Base-by-base conservation (phyloP, 2,797 vertebrate genomes). In the Lacerta viridis region DNA sequence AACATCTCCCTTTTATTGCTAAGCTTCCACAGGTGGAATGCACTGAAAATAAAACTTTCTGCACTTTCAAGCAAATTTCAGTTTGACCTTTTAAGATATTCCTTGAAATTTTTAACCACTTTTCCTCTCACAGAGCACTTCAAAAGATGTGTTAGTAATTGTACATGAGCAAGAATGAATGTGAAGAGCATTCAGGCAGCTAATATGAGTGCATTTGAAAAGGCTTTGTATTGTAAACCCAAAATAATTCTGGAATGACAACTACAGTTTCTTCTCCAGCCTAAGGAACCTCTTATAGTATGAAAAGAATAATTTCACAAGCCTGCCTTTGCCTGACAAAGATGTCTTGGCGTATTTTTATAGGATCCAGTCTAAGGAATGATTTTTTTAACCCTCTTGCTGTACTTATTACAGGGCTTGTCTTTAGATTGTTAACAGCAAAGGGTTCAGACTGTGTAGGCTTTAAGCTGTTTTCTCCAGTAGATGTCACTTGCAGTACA, bases 401-500 rank as follows among this genome's bases (percentile, higher is more conserved):
- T 92, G 80, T 80, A 88, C 88, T 90, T 94, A 87, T 88, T 92
- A 87, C 41, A 91, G 41, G 55, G 13, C n/a, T 91, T 84, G 87
- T n/a, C 64, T 55, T 86, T 77, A 80, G 71, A 27, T 36, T 94
- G 93, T 94, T 55, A 95, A 90, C 81, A 92, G 93, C 36, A 93
- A 93, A 90, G 88, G 93, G 89, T 95, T 96, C 93, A 91, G 89
- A 94, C 92, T 93, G 83, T 55, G 50, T 93, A 96, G 91, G 87
- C 91, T 96, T 95, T 97, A 93, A 96, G 93, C 92, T 96, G 89
- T 93, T 97, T 97, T 97, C 97, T 97, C 97, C 97, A 97, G 97
- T 96, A 97, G 97, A 97, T 97, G 97, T 97, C 97, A 97, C 97
- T 96, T 97, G 97, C 96, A 97, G 96, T 97, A 97, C 97, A 97